Evolutionary conservation across 2,113 vertebrate genomes (phyloP).

Genomic region (Arenaria interpres): DNA sequence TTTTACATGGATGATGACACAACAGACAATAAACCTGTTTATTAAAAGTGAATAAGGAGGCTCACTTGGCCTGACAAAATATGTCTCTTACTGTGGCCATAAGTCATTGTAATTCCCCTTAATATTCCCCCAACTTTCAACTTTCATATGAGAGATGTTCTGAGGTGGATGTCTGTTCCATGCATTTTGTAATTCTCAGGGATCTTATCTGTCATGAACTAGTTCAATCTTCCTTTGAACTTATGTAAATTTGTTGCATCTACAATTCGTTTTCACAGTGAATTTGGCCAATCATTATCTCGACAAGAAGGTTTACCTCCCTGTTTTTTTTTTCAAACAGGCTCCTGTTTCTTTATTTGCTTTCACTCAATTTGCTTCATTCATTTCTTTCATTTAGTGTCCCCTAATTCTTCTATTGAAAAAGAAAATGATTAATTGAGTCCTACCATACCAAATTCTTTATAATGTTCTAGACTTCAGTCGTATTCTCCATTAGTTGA

Average conservation of each 20-base stretch:
- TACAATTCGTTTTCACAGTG: background rate
- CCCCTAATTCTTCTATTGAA: background rate
- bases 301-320: background rate
- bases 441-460: background rate
- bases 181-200: background rate
- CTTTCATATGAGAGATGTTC: background rate
- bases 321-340: background rate
- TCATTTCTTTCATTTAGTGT: background rate
- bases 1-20: background rate
- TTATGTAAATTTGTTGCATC: background rate
- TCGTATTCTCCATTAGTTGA: background rate
- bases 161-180: background rate
- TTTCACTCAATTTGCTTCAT: background rate
- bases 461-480: background rate
- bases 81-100: background rate
- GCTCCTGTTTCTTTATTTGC: background rate
- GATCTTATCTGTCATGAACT: background rate
- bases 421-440: background rate
- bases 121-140: background rate
- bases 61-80: background rate
- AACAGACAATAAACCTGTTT: background rate
- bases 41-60: background rate
- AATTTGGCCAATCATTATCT: background rate
- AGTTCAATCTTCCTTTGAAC: background rate
- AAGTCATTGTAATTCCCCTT: background rate